phyloP scores from a whole-genome alignment of 2,797 vertebrate species.

The Hapalemur alaotrensis region DNA sequence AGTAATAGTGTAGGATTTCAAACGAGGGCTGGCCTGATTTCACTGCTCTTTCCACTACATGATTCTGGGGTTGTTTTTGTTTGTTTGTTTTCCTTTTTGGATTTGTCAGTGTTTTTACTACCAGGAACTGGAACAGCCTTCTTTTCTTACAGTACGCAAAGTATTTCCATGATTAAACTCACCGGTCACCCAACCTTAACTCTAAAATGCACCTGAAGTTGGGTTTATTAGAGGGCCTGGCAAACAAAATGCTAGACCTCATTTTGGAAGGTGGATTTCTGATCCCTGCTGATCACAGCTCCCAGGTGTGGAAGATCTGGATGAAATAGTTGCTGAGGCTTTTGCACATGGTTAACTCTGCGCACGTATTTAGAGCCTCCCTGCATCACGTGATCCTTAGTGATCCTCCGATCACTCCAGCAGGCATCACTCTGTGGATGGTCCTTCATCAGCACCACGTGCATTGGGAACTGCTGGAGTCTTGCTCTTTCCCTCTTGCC shows the following conservation, averaged over 20 bases:
- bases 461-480: background rate
- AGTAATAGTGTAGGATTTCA: background rate
- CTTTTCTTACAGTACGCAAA: background rate
- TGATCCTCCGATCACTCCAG: background rate
- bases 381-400: background rate
- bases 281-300: background rate
- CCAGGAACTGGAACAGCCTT: background rate
- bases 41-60: background rate
- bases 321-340: background rate
- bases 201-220: background rate
- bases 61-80: background rate
- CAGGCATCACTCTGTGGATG: background rate
- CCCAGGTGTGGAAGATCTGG: background rate
- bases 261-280: background rate
- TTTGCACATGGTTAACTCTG: background rate
- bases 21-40: background rate
- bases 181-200: background rate
- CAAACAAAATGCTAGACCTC: background rate
- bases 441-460: fast-evolving
- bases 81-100: background rate
- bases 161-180: background rate
- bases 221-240: background rate
- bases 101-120: background rate
- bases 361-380: background rate
- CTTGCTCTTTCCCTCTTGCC: background rate